Evolutionary conservation across 1,140 invertebrate species (phyloP), one percentile per base, ranked within the genome.

Genomic region (Semibalanus balanoides): DNA sequence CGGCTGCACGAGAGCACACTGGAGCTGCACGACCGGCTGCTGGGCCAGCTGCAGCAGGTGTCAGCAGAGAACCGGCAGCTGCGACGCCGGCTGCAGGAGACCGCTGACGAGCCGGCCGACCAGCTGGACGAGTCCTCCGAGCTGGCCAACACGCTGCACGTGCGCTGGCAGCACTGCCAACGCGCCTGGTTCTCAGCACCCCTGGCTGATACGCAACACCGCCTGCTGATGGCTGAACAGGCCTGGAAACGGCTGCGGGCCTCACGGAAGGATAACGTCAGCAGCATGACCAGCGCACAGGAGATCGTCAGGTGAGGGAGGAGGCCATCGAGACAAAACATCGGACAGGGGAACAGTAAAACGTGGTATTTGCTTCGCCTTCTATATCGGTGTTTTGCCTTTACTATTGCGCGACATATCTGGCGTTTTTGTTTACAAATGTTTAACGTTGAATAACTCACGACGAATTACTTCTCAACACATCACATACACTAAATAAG

Each of bases 201-300:
- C 11, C 74, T 82, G 31, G 80, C 82, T 19, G 81, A 82, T 70
- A 78, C 80, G 76, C 80, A 82, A 73, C 81, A 82, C 74, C 76
- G 79, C 43, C 75, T 83, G 43, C 70, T 82, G 9, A 40, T 81
- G 73, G 81, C 81, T 30, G 82, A 83, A 75, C 81, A 82, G 73
- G 77, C 79, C 17, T 83, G 82, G 82, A 81, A 81, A 76, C 78
- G 79, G 35, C 76, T 81, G 40, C 71, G 79, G 14, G 74, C 77
- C n/a, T 29, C 70, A 9, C 70, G 70, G 19, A 72, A 72, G 70
- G 70, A 72, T 27, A 72, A 75, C 40, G 30, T 75, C 30, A 43
- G 35, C 30, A 51, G 72, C 22, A 51, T 75, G 30, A 69, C 74
- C 25, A 75, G 74, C 40, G 51, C 74, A 7, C 74, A 75, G 74